Evolutionary conservation across 2,888 invertebrate genomes (phyloP), one percentile per base, ranked within the genome.

Genomic region (Tenthredo amoena): DNA sequence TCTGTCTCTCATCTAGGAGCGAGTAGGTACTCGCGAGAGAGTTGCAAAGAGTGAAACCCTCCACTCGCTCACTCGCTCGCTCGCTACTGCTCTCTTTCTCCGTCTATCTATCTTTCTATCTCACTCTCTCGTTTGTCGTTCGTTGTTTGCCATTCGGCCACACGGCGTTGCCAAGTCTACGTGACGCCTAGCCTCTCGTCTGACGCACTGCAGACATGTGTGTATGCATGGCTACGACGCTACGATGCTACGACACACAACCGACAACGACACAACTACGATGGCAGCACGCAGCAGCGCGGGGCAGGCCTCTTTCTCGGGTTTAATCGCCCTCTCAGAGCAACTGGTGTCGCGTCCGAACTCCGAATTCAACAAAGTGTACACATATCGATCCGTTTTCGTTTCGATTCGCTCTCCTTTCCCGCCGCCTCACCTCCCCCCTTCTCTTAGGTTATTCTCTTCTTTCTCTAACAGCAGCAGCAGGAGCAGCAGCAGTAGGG

Each of bases 1-100:
- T 81, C 83, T 76, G 72, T 87, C 86, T 84, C 83, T 55, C n/a
- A n/a, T 62, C 76, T 62, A 77, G 12, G 12, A 10, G 31, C 5
- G 21, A 18, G 74, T 74, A 58, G 15, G 15, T 34, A 34, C 68
- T 68, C 5, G 68, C 31, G 34, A 15, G 68, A 68, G 81, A 62
- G 81, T 40, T 40, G 62, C 62, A 7, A 62, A 62, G 81, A 81
- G 62, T 31, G 77, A 77, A 34, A 77, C 47, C 47, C 26, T 26
- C 47, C 77, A 74, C 47, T 85, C 85, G 31, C 81, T 85, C 84
- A 34, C 65, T 74, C 77, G 71, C 47, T 85, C 85, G 31, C 81
- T 85, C 84, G 40, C 58, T 74, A 65, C 40, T 76, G 7, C 26
- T 43, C 26, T 76, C 76, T 26, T n/a, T 76, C 76, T 76, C 76